Conservation (phyloP, 2,888 invertebrate species). For the Conomelus anceps region DNA sequence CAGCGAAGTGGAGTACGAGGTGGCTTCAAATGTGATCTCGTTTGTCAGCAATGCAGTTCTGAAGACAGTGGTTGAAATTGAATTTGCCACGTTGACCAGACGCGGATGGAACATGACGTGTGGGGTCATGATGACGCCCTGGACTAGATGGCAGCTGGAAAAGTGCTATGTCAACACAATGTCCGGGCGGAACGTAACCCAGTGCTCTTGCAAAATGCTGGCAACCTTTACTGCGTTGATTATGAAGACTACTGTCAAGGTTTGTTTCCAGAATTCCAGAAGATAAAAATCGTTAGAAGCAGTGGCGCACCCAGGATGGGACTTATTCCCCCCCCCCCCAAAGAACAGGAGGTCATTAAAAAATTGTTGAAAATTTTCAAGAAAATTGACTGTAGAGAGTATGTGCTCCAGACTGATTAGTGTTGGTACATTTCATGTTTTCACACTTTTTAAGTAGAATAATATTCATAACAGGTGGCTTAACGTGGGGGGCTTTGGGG, state of each 20-base stretch:
- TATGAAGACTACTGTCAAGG: constrained; percentile 9
- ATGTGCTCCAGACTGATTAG: too few relatives aligned
- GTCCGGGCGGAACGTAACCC: constrained; percentile 4
- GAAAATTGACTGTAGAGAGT: too few relatives aligned
- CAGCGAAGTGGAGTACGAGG: constrained; percentile 29
- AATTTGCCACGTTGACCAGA: constrained; percentile 17
- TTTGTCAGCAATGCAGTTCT: constrained; percentile 24
- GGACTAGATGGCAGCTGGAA: constrained; percentile 56
- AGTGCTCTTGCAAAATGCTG: constrained; percentile 48
- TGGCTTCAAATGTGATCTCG: constrained; percentile 26
- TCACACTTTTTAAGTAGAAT: too few relatives aligned
- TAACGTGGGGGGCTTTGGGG: too few relatives aligned
- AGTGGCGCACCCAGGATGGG: too few relatives aligned
- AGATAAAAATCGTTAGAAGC: too few relatives aligned
- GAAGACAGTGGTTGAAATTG: constrained; percentile 1
- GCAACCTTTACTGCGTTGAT: constrained; percentile 47
- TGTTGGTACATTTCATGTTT: too few relatives aligned
- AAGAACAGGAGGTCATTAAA: too few relatives aligned
- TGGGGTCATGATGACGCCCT: constrained; percentile 34
- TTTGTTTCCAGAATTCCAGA: background rate
- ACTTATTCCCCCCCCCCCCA: too few relatives aligned
- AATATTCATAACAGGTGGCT: too few relatives aligned
- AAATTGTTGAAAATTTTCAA: too few relatives aligned
- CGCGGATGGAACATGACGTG: constrained; percentile 26
- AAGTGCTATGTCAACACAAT: constrained; percentile 42